These are phyloP conservation scores for Tychaedon coryphoeus DNA, from an alignment of 2,113 vertebrate species.

Conservation along the genomic window DNA sequence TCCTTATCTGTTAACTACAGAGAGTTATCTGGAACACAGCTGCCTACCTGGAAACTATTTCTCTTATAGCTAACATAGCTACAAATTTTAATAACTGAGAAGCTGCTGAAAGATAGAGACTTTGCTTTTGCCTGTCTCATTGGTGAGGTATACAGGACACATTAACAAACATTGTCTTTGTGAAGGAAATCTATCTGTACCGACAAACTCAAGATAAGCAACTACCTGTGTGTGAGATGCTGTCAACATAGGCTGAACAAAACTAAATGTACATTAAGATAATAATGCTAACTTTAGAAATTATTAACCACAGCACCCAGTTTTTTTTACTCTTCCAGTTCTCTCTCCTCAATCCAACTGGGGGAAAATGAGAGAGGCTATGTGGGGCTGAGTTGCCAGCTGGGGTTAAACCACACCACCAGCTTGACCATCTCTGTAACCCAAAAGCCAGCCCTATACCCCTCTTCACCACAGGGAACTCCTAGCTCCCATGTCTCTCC, in stretches of 20 bases:
- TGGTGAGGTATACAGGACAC: background rate
- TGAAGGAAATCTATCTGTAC: background rate
- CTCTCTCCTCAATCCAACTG: background rate
- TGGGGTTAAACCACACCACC: background rate
- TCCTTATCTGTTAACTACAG: background rate
- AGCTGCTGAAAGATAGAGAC: background rate
- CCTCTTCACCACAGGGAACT: background rate
- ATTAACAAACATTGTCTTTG: background rate
- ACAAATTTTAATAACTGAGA: slow-evolving; percentile 17
- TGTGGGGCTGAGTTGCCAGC: background rate
- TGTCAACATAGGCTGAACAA: background rate
- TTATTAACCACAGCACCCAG: background rate
- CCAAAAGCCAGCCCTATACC: background rate
- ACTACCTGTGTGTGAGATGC: background rate
- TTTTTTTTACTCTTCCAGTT: background rate
- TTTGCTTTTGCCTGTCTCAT: background rate
- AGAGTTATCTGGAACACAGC: background rate
- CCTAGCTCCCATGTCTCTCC: background rate
- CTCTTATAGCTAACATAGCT: background rate
- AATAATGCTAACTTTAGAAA: background rate
- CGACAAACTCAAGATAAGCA: background rate
- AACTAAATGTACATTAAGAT: background rate
- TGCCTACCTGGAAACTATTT: slow-evolving; percentile 27
- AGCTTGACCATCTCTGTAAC: background rate
- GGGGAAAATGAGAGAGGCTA: background rate